phyloP scores from a whole-genome alignment of 2,113 vertebrate genomes.

The Eptesicus fuscus region DNA sequence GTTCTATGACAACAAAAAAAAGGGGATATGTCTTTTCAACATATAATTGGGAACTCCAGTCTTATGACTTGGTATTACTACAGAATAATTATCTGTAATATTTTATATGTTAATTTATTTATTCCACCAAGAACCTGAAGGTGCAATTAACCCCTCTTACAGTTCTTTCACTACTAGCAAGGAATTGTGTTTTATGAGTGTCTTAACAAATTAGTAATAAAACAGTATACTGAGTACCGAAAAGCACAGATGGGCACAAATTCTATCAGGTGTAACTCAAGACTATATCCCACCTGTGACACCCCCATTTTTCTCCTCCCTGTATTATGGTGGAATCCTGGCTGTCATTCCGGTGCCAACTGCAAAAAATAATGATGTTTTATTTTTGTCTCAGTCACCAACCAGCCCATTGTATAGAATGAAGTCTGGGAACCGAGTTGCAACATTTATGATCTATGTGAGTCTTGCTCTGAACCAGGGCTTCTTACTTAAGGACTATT shows the following conservation, averaged over 20 bases:
- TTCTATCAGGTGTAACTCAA: background rate
- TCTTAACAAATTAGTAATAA: background rate
- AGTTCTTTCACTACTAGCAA: background rate
- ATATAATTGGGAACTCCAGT: background rate
- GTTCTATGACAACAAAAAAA: background rate
- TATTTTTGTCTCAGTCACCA: constrained; percentile 82
- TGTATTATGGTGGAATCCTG: background rate
- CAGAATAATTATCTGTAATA: background rate
- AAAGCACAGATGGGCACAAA: background rate
- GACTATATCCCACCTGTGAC: background rate
- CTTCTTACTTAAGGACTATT: background rate
- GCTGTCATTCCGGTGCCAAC: background rate
- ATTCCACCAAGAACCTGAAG: constrained; percentile 7
- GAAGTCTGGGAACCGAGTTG: constrained; percentile 94
- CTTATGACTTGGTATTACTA: background rate
- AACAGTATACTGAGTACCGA: background rate
- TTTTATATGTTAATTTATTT: background rate
- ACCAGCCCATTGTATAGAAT: constrained; percentile 93
- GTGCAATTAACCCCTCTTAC: background rate
- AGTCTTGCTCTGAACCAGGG: constrained; percentile 77
- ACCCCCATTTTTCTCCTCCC: background rate
- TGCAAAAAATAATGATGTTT: constrained; percentile 30
- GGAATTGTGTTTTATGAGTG: background rate
- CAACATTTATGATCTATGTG: constrained; percentile 96
- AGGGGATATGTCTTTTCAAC: background rate